These are phyloP conservation scores for Noctua pronuba DNA, from an alignment of 2,888 invertebrate genomes.

Conservation along the genomic window DNA sequence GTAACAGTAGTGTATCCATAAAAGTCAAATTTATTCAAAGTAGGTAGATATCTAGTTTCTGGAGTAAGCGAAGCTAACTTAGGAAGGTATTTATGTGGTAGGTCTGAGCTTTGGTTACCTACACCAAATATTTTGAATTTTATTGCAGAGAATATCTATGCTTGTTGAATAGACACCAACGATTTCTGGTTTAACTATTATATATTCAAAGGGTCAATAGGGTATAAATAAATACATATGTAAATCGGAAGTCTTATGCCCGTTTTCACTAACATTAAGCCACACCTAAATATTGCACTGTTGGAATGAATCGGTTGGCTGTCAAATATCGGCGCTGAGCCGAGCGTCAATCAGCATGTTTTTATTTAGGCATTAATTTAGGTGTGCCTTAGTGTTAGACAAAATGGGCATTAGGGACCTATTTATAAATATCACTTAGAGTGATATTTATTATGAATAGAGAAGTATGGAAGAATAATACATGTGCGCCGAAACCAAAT, in stretches of 20 bases:
- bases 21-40: no score
- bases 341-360: neutral
- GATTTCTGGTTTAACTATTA: neutral
- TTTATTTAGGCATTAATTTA: neutral
- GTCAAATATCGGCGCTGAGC: neutral
- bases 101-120: neutral
- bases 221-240: constrained; percentile 7
- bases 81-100: neutral
- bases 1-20: neutral
- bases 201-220: constrained; percentile 4
- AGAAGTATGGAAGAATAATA: neutral
- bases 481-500: neutral
- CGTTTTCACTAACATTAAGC: constrained; percentile 1
- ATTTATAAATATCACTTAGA: no score
- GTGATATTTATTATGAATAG: neutral
- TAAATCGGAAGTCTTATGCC: neutral
- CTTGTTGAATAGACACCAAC: neutral
- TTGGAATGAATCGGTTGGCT: neutral
- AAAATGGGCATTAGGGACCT: neutral
- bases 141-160: neutral
- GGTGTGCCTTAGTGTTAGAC: neutral
- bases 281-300: neutral
- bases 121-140: neutral
- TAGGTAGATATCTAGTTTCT: neutral
- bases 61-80: neutral